Percentiles rank a stretch among this genome's conserved stretches.
Conservation (phyloP, 2,113 vertebrate species). For the Melanotaenia duboulayi region DNA sequence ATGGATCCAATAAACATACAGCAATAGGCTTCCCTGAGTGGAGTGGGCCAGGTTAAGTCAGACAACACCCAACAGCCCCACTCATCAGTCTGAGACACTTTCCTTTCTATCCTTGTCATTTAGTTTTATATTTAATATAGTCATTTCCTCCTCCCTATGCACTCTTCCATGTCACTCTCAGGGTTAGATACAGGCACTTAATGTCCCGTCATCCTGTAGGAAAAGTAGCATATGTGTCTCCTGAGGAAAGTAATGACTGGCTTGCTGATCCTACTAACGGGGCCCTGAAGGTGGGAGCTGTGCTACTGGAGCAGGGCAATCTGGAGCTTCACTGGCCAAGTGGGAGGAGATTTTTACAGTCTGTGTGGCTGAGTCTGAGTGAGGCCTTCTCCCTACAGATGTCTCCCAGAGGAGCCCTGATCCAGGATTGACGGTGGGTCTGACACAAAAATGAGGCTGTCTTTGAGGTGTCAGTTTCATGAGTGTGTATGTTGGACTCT, state of each 20-base stretch:
- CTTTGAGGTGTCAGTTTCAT: conserved; percentile 50
- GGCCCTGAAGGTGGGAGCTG: conserved; percentile 31
- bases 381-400: conserved; percentile 34
- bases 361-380: conserved; percentile 23
- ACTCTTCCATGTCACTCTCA: conserved; percentile 29
- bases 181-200: conserved; percentile 76
- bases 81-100: conserved; percentile 40
- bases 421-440: conserved; percentile 23
- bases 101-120: conserved; percentile 3
- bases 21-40: conserved; percentile 80
- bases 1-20: conserved; percentile 67
- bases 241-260: conserved; percentile 67
- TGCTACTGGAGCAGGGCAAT: conserved; percentile 52
- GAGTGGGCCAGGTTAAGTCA: conserved; percentile 68
- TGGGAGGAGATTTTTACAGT: conserved; percentile 43
- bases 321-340: conserved; percentile 56
- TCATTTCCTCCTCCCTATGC: neutral
- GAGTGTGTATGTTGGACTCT: conserved; percentile 45
- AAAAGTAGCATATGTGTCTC: conserved; percentile 41
- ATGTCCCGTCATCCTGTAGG: conserved; percentile 59
- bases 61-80: conserved; percentile 51
- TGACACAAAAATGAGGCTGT: conserved; percentile 27
- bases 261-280: conserved; percentile 38
- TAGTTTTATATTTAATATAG: conserved; percentile 6
- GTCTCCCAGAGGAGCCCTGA: conserved; percentile 49